Percentiles rank a stretch among this genome's conserved stretches.
Conservation (phyloP, 2,888 invertebrate species). For the Drosophila nr. medialis region DNA sequence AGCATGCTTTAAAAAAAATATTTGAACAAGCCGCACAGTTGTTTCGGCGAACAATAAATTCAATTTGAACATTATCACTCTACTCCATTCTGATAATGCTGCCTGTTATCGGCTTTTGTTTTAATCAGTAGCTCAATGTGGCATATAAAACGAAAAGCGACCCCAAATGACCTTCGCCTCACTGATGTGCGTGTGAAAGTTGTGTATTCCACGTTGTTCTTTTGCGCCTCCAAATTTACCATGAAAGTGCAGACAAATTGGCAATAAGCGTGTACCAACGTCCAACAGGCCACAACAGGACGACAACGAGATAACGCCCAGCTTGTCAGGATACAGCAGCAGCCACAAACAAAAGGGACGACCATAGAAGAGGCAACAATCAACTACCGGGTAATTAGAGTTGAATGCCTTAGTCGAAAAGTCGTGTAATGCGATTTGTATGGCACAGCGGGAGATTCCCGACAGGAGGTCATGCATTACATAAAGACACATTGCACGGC, state of each 20-base stretch:
- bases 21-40: conserved; percentile 77
- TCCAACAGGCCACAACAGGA: conserved; percentile 42
- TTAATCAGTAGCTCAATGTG: conserved; percentile 51
- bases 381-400: conserved; percentile 81
- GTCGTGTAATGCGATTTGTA: conserved; percentile 84
- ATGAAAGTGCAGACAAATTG: conserved; percentile 74
- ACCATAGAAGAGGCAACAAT: conserved; percentile 48
- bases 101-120: conserved; percentile 63
- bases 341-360: conserved; percentile 54
- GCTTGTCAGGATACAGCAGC: conserved; percentile 40
- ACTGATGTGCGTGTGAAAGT: conserved; percentile 67
- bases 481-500: conserved; percentile 78
- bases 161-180: conserved; percentile 73
- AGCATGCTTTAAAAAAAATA: conserved; percentile 76
- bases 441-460: conserved; percentile 69
- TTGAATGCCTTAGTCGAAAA: conserved; percentile 78
- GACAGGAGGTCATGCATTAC: conserved; percentile 56
- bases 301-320: conserved; percentile 72
- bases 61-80: conserved; percentile 74
- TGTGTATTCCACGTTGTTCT: conserved; percentile 17
- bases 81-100: conserved; percentile 58
- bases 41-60: conserved; percentile 73
- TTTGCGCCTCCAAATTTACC: conserved; percentile 49
- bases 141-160: conserved; percentile 36
- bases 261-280: conserved; percentile 38